Evolutionary conservation across 2,113 vertebrate genomes (phyloP), one percentile per base, ranked within the genome.

Genomic region (Micronycteris hirsuta): DNA sequence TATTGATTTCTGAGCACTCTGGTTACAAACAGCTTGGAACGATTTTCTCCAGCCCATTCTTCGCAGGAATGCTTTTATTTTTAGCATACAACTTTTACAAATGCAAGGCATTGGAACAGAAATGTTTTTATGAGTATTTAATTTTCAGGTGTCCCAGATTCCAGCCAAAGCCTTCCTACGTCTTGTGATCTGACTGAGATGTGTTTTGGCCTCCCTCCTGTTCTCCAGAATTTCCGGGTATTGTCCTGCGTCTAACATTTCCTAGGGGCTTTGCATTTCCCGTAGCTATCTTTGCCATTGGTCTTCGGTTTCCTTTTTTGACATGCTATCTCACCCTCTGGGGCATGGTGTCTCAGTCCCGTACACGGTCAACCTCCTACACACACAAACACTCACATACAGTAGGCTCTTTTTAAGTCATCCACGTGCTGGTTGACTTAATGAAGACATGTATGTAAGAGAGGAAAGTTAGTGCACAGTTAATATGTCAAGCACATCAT

Each of bases 71-170:
- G 0, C 45, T 91, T 90, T 86, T n/a, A 65, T 65, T 92, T 89
- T 86, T 12, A 85, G 52, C 8, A 2, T 45, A 17, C 14, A 22
- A 8, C 70, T 70, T 70, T 94, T 14, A 52, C 5, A 31, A 11
- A 12, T 36, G 7, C 19, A 82, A 70, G 19, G 28, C 56, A 56
- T 43, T 33, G 68, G 7, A 68, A 33, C n/a, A 89, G 28, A 89
- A 76, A 61, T 19, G 38, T 58, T 82, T 71, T 52, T 38, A 43
- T 11, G 56, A 71, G 77, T 8, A 0, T 49, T 91, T 78, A 81
- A 81, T 88, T 94, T 70, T 45, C 24, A 38, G 47, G 16, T 52
- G 43, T 31, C 67, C 61, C 41, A 78, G 56, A 82, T 58, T 47
- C 68, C 73, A 86, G 68, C 16, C 16, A 31, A n/a, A 73, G 22